phyloP scores from a whole-genome alignment of 2,797 vertebrate genomes.

The Pantherophis alleghaniensis region DNA sequence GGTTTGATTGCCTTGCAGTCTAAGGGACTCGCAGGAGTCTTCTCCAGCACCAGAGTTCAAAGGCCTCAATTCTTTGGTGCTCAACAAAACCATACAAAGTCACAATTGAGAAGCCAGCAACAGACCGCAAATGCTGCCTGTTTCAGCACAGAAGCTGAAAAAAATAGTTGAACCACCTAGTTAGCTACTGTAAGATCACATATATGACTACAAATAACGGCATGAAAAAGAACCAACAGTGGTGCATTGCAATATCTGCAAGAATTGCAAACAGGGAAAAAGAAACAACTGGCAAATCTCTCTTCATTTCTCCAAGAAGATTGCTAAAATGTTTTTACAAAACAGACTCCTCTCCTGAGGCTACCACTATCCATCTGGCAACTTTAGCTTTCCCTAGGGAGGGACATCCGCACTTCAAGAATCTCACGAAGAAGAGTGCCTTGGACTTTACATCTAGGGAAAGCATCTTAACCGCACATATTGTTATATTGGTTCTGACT shows the following conservation, averaged over 20 bases:
- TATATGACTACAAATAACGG: conserved; percentile 47
- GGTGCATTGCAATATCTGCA: not conserved
- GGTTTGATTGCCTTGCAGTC: too few relatives aligned
- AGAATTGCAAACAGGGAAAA: not conserved
- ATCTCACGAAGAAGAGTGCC: not conserved
- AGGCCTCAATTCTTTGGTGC: too few relatives aligned
- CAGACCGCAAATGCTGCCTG: too few relatives aligned
- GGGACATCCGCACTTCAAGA: too few relatives aligned
- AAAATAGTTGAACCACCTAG: not conserved
- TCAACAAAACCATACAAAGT: not conserved
- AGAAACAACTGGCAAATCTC: not conserved
- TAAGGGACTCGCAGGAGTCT: too few relatives aligned
- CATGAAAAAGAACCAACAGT: too few relatives aligned
- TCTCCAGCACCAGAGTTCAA: too few relatives aligned
- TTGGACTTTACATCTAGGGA: not conserved
- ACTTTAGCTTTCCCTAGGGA: not conserved
- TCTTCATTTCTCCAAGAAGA: not conserved
- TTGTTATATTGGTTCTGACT: not conserved
- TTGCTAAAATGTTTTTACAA: not conserved
- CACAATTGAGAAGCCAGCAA: too few relatives aligned
- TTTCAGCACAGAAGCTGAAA: not conserved
- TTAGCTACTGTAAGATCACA: not conserved
- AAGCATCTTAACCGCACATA: not conserved
- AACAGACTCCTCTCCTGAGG: not conserved
- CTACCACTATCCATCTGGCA: not conserved